phyloP scores from a whole-genome alignment of 2,113 vertebrate genomes.

The Centropus bengalensis region DNA sequence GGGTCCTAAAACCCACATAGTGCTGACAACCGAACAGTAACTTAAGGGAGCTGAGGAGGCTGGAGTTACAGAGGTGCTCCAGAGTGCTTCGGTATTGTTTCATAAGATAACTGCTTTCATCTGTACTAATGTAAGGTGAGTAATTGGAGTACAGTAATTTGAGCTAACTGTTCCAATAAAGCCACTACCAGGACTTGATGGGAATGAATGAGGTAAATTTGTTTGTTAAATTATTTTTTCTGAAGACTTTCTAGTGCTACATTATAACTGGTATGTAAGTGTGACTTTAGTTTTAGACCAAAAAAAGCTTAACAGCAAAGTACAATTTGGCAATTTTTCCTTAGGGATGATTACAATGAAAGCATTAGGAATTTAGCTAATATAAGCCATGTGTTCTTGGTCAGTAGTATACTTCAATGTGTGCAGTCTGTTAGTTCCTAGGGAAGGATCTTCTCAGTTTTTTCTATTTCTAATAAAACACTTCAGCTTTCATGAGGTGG shows the following conservation, averaged over 20 bases:
- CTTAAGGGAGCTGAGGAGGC: background rate
- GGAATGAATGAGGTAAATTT: background rate
- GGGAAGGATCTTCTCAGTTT: background rate
- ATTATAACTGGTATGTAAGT: background rate
- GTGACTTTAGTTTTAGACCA: background rate
- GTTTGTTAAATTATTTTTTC: background rate
- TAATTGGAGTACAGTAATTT: background rate
- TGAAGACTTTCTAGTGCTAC: background rate
- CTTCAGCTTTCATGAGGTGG: background rate
- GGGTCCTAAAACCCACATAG: rapidly evolving
- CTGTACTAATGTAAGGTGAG: background rate
- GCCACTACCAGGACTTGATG: background rate
- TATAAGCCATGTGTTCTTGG: background rate
- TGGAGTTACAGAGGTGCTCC: background rate
- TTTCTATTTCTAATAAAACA: background rate
- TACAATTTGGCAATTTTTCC: background rate
- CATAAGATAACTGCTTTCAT: background rate
- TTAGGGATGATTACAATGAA: background rate
- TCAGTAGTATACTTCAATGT: background rate
- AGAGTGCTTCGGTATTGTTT: background rate
- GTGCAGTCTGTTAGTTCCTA: background rate
- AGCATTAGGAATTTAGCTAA: background rate
- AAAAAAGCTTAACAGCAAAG: background rate
- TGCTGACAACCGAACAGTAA: background rate
- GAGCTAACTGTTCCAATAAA: background rate